A percentile compares a stretch with the other conserved stretches of the same genome.
Evolutionary conservation across 2,113 vertebrate species (phyloP).

Genomic region (Thymallus thymallus): DNA sequence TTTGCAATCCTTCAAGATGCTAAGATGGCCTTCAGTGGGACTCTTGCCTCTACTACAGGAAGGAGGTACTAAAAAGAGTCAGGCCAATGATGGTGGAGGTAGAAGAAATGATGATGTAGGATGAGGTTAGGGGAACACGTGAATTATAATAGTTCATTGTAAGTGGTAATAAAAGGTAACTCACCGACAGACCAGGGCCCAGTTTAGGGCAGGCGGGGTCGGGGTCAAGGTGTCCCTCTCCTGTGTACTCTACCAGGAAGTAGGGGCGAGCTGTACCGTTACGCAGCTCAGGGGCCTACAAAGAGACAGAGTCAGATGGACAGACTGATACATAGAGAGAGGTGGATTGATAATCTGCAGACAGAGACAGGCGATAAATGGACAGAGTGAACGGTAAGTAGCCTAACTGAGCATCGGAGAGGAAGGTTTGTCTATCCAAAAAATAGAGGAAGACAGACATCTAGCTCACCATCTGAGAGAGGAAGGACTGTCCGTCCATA

Average conservation of each 20-base stretch:
- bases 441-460: too few relatives aligned
- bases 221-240: constrained; percentile 60
- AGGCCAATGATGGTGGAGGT: background rate
- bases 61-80: background rate
- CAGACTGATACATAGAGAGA: background rate
- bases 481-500: constrained; percentile 77
- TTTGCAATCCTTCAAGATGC: background rate
- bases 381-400: background rate
- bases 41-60: background rate
- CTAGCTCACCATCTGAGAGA: constrained; percentile 73
- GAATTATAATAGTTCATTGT: background rate
- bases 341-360: background rate
- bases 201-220: constrained; percentile 74
- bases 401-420: background rate
- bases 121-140: background rate
- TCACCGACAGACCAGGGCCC: constrained; percentile 75
- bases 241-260: constrained; percentile 77
- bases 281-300: constrained; percentile 67
- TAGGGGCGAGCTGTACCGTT: constrained; percentile 65
- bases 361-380: background rate
- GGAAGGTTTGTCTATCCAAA: too few relatives aligned
- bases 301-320: background rate
- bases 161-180: constrained; percentile 25
- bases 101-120: too few relatives aligned
- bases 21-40: background rate